Percentiles rank a stretch among this genome's conserved stretches.
phyloP scores from a whole-genome alignment of 2,888 invertebrate genomes.

The Acronicta psi region DNA sequence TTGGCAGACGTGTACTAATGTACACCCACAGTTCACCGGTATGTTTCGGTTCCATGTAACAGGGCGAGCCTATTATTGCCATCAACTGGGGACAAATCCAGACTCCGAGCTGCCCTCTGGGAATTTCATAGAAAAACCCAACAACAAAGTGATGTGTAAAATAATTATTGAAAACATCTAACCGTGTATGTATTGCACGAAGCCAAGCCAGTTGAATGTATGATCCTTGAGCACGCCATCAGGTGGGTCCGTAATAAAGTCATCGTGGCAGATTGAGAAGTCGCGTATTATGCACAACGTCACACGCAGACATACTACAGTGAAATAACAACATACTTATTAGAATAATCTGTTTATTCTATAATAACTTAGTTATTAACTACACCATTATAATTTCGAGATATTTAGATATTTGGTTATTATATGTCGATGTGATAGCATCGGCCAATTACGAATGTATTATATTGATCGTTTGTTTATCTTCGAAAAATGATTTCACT shows the following conservation, averaged over 20 bases:
- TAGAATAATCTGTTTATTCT: neutral
- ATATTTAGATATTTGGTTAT: too few species aligned
- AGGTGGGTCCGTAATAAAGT: constrained; percentile 73
- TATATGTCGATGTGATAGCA: too few species aligned
- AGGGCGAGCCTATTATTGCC: too few species aligned
- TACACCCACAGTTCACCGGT: too few species aligned
- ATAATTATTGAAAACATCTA: constrained; percentile 27
- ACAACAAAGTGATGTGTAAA: too few species aligned
- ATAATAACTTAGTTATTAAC: neutral
- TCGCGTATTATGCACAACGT: constrained; percentile 63
- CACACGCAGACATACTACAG: constrained; percentile 50
- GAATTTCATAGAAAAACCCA: too few species aligned
- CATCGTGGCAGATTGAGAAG: constrained; percentile 76
- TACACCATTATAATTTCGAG: too few species aligned
- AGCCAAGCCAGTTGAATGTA: constrained; percentile 79
- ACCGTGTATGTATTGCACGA: constrained; percentile 80
- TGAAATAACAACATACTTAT: constrained; percentile 18
- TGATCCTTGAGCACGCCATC: constrained; percentile 77
- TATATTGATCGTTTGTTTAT: neutral
- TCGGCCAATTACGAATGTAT: too few species aligned
- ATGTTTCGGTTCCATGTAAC: too few species aligned
- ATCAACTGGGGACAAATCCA: too few species aligned
- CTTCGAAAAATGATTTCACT: neutral
- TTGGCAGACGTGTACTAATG: too few species aligned
- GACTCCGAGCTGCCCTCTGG: too few species aligned